Percentiles rank a stretch among this genome's conserved stretches.
Conservation (phyloP, 2,888 invertebrate genomes). For the Acanthosepion pharaonis region DNA sequence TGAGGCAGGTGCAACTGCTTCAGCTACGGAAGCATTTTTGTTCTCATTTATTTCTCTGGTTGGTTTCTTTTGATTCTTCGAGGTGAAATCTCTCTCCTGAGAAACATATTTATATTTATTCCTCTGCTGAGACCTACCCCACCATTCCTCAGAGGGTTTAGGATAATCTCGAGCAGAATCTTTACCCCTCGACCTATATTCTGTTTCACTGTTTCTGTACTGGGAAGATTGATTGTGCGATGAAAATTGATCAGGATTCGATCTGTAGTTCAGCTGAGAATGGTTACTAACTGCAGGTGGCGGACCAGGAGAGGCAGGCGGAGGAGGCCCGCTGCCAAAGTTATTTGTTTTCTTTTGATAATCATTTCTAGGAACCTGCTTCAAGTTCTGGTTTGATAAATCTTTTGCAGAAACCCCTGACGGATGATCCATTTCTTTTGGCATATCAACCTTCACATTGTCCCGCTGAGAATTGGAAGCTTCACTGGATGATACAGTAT, state of each 20-base stretch:
- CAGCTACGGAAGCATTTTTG: neutral
- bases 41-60: neutral
- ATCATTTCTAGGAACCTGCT: neutral
- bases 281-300: neutral
- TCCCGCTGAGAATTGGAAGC: neutral
- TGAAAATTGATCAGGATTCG: neutral
- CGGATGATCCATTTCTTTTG: neutral
- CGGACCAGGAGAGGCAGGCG: neutral
- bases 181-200: neutral
- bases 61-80: neutral
- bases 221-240: neutral
- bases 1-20: neutral
- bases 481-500: neutral
- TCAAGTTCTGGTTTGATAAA: neutral
- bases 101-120: neutral
- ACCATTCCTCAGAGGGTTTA: neutral
- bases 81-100: constrained; percentile 21
- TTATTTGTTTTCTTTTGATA: neutral
- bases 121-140: constrained; percentile 33
- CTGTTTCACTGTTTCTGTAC: neutral
- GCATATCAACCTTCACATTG: neutral
- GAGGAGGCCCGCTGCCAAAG: neutral
- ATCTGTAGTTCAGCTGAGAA: neutral
- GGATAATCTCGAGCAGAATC: neutral
- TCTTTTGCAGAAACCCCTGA: neutral